Base-by-base conservation (phyloP, 2,113 vertebrate genomes). In the Eretmochelys imbricata region DNA sequence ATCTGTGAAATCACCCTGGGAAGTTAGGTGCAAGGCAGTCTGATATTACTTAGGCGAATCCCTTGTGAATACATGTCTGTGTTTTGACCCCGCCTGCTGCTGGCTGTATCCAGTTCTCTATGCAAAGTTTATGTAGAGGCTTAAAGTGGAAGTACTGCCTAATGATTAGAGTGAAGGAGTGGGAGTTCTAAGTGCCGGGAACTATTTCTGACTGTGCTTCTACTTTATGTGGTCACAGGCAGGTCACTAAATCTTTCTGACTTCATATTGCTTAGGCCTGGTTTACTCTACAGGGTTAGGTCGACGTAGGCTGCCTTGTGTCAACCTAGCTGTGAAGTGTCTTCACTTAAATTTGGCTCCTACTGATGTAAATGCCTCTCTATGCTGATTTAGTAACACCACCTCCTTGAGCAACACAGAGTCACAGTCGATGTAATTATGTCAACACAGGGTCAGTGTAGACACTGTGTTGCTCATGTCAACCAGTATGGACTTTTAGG, bases 21-120 rank as follows among this genome's bases (percentile, higher is more conserved):
- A 96, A 87, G 0, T 19, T 91, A 95, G 91, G 94, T 94, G 95
- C 53, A 2, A 79, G 20, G 91, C 93, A 97, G 93, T 96, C 94
- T 95, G 89, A 89, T 96, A 84, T 92, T 93, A 93, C 54, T 96
- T 96, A 91, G 90, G 75, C 8, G 85, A 89, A 94, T 95, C 88
- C 84, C 93, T 85, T 54, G 65, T 91, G 92, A 94, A 78, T 10
- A 19, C 27, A 87, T 96, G 96, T 88, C 94, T 97, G 85, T 54
- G 62, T 91, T 95, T 95, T 95, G 90, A 96, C 95, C 76, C 83
- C 90, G 93, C 94, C 93, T 97, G 96, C 92, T 94, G 81, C 1
- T 5, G 69, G 55, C 95, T 75, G 80, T 94, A 96, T 94, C 87
- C 0, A 0, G 0, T 75, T 89, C 75, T 81, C 84, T 88, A 54